Evolutionary conservation across 2,888 invertebrate genomes (phyloP).

Genomic region (Folsomia manolachei): DNA sequence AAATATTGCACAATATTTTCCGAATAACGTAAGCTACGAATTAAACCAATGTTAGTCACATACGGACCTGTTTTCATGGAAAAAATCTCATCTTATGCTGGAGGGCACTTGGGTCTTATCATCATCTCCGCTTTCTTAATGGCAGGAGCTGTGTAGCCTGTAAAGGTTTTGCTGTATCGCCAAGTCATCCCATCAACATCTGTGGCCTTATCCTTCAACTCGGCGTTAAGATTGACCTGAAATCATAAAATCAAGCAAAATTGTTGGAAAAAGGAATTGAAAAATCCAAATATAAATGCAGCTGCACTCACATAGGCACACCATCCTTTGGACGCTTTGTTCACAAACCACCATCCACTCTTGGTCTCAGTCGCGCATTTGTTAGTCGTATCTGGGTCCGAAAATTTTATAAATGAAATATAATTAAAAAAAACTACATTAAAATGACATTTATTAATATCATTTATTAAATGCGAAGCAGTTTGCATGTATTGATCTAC

Average conservation of each 20-base stretch:
- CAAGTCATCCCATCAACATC: neutral
- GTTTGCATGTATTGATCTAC: no score
- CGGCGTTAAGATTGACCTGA: neutral
- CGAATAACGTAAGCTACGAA: no score
- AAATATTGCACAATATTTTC: no score
- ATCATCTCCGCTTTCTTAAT: slow-evolving; percentile 1
- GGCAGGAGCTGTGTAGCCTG: neutral
- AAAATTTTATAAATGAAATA: no score
- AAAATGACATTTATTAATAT: no score
- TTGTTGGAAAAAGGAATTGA: no score
- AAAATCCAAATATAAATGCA: neutral
- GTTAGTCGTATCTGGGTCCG: neutral
- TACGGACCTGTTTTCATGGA: no score
- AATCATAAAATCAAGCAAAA: no score
- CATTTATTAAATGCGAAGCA: no score
- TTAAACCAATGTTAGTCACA: no score
- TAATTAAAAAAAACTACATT: no score
- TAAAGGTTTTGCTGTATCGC: neutral
- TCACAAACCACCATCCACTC: slow-evolving; percentile 1
- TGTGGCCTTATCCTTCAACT: slow-evolving; percentile 2
- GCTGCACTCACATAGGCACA: slow-evolving; percentile 2
- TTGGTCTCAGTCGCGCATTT: neutral
- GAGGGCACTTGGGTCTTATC: neutral
- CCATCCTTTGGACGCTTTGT: neutral
- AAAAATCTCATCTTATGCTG: no score